Evolutionary conservation across 2,113 vertebrate species (phyloP), one percentile per base, ranked within the genome.

Genomic region (Calyptommatus sinebrachiatus): DNA sequence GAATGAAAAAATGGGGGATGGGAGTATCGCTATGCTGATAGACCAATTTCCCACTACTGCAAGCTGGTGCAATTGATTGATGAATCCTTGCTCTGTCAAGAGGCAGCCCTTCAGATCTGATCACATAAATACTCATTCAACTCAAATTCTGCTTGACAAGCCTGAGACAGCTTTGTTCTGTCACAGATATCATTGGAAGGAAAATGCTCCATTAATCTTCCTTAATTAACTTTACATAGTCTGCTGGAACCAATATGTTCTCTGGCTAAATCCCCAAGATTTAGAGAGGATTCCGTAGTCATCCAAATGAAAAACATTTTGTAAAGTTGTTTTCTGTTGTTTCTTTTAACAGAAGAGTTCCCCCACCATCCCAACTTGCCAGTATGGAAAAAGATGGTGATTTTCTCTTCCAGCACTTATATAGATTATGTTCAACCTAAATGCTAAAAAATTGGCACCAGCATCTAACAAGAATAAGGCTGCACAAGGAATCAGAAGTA

Each of bases 71-170:
- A 93, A 97, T 97, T 99, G 97, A 99, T 98, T 97, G 98, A 99
- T 99, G 98, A 98, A 96, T 97, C 97, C 97, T 96, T 91, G 94
- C 95, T 97, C 96, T 96, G 97, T 96, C 96, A 97, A 97, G 97
- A 98, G 97, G 96, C 97, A 97, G 96, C 96, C 96, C 96, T 97
- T 99, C 97, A 97, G 96, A 97, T 97, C 96, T 96, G 96, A 98
- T 99, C 98, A 98, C 97, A 98, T 98, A 98, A 98, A 97, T 98
- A 98, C 98, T 99, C 97, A 98, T 98, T 99, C 98, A 99, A 97
- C 97, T 97, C 95, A 97, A 97, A 98, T 98, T 97, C 96, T 97
- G 96, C 95, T 96, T 97, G 97, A 98, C 97, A 98, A 97, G 96
- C 95, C 96, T 95, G 94, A 95, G 97, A 98, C 97, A 98, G 97